Base-by-base conservation (phyloP, 2,888 invertebrate species). In the Blastobasis lacticolella region DNA sequence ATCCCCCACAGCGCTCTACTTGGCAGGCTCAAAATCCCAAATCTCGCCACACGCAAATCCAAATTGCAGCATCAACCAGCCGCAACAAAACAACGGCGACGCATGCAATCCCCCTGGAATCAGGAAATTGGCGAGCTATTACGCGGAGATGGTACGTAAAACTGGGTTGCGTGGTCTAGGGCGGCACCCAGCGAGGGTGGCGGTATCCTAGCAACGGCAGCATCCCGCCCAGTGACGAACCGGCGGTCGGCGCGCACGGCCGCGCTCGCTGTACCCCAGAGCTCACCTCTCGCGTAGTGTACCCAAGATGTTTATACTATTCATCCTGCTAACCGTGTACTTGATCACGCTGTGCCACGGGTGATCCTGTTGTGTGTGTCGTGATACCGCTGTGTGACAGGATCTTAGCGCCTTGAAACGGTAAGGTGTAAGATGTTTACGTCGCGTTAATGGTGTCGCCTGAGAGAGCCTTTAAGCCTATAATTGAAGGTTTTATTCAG, bases 141-240 rank as follows among this genome's bases (percentile, higher is more conserved):
- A 83, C 78, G 80, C 71, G 78, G 81, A 81, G 78, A 80, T 80
- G 83, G 80, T 83, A 81, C 75, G 74, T 80, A 78, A 77, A 87
- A 84, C 75, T 86, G 81, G 86, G 87, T 86, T 87, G 87, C 71
- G 75, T 66, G 76, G 76, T 77, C 73, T 78, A 81, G 84, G 86
- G 86, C 84, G 84, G 84, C 74, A 71, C 71, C 75, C 74, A 64
- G 58, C 61, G 71, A 75, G 80, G 82, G 78, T 74, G 77, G 77
- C 63, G 64, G 86, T 88, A 85, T 78, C 87, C 70, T 85, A 85
- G 87, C 87, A 88, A 88, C 87, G 60, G 58, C 86, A 86, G 87
- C 86, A 85, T 88, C 87, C 87, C 82, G 81, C 73, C 61, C 86
- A 87, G 87, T 87, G 69, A 74, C 70, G 74, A 74, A 69, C 70